These are phyloP conservation scores for Excalfactoria chinensis DNA, from an alignment of 2,113 vertebrate genomes.

Conservation along the genomic window DNA sequence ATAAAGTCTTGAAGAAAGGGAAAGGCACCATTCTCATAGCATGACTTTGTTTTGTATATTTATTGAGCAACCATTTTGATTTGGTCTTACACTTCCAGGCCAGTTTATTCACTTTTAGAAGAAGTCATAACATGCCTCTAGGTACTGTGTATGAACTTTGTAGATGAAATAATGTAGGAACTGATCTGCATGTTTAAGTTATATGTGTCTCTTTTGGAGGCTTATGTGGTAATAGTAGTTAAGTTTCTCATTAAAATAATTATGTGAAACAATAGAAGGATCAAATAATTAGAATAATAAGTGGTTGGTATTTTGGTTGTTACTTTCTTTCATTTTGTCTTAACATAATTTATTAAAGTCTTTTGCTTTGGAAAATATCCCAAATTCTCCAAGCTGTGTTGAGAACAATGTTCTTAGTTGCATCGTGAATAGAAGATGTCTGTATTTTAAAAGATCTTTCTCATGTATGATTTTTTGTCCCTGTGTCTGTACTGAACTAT, in stretches of 20 bases:
- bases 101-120: background rate
- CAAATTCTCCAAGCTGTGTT: background rate
- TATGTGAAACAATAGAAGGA: background rate
- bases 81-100: background rate
- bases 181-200: background rate
- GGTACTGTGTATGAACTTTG: background rate
- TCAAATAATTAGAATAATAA: background rate
- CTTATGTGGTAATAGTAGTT: background rate
- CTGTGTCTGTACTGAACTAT: background rate
- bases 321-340: background rate
- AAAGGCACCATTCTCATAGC: rapidly evolving
- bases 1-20: background rate
- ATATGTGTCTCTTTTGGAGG: background rate
- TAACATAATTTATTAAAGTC: background rate
- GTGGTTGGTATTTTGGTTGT: background rate
- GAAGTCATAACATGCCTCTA: background rate
- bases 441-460: background rate
- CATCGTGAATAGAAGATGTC: background rate
- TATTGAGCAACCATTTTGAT: background rate
- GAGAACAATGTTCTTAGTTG: background rate
- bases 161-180: background rate
- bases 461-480: background rate
- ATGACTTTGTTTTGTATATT: background rate
- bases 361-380: background rate
- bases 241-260: background rate